Evolutionary conservation across 2,797 vertebrate species (phyloP).

Genomic region (Silurus aristotelis): DNA sequence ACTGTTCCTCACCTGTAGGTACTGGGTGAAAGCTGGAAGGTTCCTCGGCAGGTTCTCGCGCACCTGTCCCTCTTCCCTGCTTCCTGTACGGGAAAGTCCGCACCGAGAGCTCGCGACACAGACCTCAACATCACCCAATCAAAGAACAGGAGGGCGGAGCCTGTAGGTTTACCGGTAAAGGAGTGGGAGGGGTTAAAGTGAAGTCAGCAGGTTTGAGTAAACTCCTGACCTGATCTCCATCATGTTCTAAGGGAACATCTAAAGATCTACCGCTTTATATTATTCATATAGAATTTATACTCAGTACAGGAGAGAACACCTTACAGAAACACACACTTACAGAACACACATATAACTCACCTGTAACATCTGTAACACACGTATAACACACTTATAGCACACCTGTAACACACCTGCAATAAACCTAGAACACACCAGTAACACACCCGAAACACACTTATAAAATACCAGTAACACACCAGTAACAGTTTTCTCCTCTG

Average conservation of each 20-base stretch:
- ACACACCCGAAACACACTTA: too few species aligned
- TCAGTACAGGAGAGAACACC: background rate
- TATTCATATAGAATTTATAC: background rate
- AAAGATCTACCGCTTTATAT: background rate
- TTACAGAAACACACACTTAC: too few species aligned
- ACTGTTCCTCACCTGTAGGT: background rate
- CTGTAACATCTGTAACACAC: too few species aligned
- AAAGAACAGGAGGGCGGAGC: conserved; percentile 55
- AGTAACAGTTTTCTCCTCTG: too few species aligned
- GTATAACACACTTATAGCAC: too few species aligned
- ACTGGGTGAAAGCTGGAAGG: background rate
- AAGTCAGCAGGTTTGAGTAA: background rate
- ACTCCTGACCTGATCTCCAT: background rate
- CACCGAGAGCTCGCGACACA: conserved; percentile 58
- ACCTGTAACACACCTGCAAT: too few species aligned
- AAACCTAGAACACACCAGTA: too few species aligned
- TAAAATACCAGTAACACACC: too few species aligned
- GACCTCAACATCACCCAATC: conserved; percentile 61
- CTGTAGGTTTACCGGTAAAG: background rate
- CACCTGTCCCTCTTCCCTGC: too few species aligned
- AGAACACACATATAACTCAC: too few species aligned
- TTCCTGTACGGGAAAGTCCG: background rate
- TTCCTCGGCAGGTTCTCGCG: too few species aligned
- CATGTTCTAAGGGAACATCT: background rate
- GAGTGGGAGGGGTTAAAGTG: background rate